These are phyloP conservation scores for Drosophila melanosoma DNA, from an alignment of 2,888 invertebrate species.

Conservation along the genomic window DNA sequence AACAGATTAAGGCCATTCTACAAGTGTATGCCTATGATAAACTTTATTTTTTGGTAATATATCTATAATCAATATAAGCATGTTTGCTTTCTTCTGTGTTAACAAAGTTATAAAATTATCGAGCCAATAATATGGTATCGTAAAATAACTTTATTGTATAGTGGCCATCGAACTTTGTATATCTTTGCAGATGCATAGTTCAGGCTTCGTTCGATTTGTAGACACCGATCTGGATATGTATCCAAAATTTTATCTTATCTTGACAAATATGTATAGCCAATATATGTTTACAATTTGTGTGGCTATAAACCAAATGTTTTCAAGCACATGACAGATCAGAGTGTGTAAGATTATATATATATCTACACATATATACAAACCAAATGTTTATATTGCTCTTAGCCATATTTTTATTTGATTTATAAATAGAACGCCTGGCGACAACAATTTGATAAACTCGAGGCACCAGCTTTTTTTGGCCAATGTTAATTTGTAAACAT, in stretches of 20 bases:
- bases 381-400: slow-evolving; percentile 42
- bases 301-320: slow-evolving; percentile 24
- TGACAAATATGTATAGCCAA: slow-evolving; percentile 34
- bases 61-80: not conserved
- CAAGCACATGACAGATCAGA: slow-evolving; percentile 41
- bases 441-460: slow-evolving; percentile 44
- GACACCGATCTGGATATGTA: not conserved
- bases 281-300: slow-evolving; percentile 36
- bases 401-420: slow-evolving; percentile 20
- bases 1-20: not conserved
- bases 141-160: not conserved
- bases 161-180: not conserved
- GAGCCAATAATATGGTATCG: slow-evolving; percentile 1
- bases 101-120: not conserved
- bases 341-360: slow-evolving; percentile 20
- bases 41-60: not conserved
- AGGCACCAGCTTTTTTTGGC: slow-evolving; percentile 22
- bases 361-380: slow-evolving; percentile 10
- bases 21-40: not conserved
- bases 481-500: slow-evolving; percentile 64
- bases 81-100: not conserved
- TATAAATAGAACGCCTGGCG: slow-evolving; percentile 62
- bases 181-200: not conserved
- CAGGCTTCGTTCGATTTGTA: slow-evolving; percentile 5
- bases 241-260: slow-evolving; percentile 19